These are phyloP conservation scores for Drosophila repletoides DNA, from an alignment of 1,140 invertebrate genomes.

Conservation along the genomic window DNA sequence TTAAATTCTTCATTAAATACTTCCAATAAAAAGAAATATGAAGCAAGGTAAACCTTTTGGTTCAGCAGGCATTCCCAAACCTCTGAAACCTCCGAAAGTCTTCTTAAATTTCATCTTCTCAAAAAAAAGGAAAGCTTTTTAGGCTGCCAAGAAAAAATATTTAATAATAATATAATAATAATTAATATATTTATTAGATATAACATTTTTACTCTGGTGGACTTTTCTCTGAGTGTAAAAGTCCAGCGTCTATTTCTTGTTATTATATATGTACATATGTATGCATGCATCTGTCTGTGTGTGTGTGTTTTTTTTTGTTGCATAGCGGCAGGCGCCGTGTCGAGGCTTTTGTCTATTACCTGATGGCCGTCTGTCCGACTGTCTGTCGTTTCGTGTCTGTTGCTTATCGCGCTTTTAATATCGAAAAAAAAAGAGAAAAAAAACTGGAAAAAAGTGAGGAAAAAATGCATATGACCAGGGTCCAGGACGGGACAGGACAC, in stretches of 20 bases:
- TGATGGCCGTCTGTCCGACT: constrained; percentile 22
- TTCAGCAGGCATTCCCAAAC: too few relatives aligned
- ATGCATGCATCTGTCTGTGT: constrained; percentile 11
- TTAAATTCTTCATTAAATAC: too few relatives aligned
- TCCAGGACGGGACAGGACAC: not conserved
- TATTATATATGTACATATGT: constrained; percentile 55
- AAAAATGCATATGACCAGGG: constrained; percentile 42
- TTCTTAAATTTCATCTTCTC: too few relatives aligned
- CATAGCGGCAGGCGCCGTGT: constrained; percentile 46
- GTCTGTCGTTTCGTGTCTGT: constrained; percentile 60
- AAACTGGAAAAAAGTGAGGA: constrained; percentile 14
- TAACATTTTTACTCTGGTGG: too few relatives aligned
- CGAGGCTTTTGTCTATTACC: constrained; percentile 57
- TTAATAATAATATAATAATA: too few relatives aligned
- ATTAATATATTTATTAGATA: too few relatives aligned
- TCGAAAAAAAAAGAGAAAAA: constrained; percentile 46
- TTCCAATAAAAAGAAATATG: too few relatives aligned
- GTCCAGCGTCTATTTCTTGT: constrained; percentile 45
- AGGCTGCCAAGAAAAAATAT: too few relatives aligned
- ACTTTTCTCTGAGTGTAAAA: too few relatives aligned
- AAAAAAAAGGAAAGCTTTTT: too few relatives aligned
- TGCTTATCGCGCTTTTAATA: constrained; percentile 79
- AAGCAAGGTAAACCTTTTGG: too few relatives aligned
- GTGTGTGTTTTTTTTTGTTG: constrained; percentile 21
- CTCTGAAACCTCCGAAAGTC: too few relatives aligned